A percentile compares a stretch with the other conserved stretches of the same genome.
Conservation (phyloP, 64 coral and sea anemone genomes). For the Porites australiensis region DNA sequence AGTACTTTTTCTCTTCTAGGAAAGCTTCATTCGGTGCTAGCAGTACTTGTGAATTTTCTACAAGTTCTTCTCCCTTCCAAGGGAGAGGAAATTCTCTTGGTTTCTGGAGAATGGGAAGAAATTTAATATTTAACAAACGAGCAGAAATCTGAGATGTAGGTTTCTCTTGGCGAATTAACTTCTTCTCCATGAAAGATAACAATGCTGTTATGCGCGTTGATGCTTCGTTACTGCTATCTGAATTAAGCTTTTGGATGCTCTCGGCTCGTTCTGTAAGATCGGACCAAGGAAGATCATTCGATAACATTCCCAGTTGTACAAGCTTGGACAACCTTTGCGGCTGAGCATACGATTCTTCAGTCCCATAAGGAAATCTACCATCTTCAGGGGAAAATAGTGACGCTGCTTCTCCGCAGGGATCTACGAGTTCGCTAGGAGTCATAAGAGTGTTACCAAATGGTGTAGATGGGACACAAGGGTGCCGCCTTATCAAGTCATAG, state of each 20-base stretch:
- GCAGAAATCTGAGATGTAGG: not conserved
- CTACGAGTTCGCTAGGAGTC: slow-evolving; percentile 42
- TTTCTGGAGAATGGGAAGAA: slow-evolving; percentile 58
- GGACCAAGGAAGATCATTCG: slow-evolving; percentile 50
- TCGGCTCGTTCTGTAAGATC: slow-evolving; percentile 67
- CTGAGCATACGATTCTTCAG: slow-evolving; percentile 11
- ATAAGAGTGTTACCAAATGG: too few relatives aligned
- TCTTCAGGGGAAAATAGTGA: slow-evolving; percentile 52
- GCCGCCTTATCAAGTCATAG: slow-evolving; percentile 17
- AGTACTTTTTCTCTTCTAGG: slow-evolving; percentile 34
- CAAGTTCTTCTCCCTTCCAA: slow-evolving; percentile 22
- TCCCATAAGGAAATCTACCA: slow-evolving; percentile 55
- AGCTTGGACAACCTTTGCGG: slow-evolving; percentile 12
- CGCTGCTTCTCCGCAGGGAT: slow-evolving; percentile 32
- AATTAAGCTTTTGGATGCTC: slow-evolving; percentile 47
- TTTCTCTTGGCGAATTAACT: not conserved
- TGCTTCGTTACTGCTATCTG: slow-evolving; percentile 10
- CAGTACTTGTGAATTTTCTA: not conserved
- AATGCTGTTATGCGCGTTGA: slow-evolving; percentile 3
- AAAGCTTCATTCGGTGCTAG: slow-evolving; percentile 58
- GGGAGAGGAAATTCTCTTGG: slow-evolving; percentile 45
- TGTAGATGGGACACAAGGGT: slow-evolving; percentile 56
- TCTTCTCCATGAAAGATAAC: slow-evolving; percentile 52
- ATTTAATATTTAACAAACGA: slow-evolving; percentile 5
- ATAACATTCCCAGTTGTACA: slow-evolving; percentile 59